Evolutionary conservation across 2,888 invertebrate genomes (phyloP), one percentile per base, ranked within the genome.

Genomic region (Laothoe populi): DNA sequence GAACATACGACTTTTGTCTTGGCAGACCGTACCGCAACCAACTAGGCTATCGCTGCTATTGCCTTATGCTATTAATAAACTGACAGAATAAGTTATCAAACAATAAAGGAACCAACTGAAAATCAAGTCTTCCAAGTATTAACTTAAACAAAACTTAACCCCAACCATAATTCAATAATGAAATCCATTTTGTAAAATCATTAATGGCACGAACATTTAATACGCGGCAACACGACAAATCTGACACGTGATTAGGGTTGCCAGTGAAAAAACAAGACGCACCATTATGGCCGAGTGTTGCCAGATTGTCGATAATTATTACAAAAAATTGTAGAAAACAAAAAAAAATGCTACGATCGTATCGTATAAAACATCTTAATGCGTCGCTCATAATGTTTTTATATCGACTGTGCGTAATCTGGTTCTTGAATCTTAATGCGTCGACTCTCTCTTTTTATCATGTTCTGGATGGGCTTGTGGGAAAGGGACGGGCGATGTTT

Each of bases 231-330:
- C 84, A 83, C 82, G 79, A 82, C 75, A 91, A 92, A 92, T 90
- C 92, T 90, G 92, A 92, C 92, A 88, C 81, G 74, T 92, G 92
- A 92, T 90, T 90, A 91, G 92, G 92, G 92, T 92, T 90, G 81
- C 91, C 82, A 85, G 76, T 71, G 75, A 86, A 88, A 90, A 90
- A 90, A 87, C 79, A 84, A 81, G 77, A 81, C 82, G 78, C 82
- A 74, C 90, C 90, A 91, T 90, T 91, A 92, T 89, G 82, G 80
- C 80, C 86, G 83, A 88, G 87, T 90, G 90, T 92, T 91, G 86
- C 91, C 90, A 90, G 92, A 91, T 92, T 92, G 91, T 85, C 90
- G 86, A 90, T 91, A 91, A 92, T 92, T 90, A 90, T 90, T 86
- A 87, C 84, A 85, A 87, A 87, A 88, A 87, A 82, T 31, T 8